Conservation (phyloP, 2,888 invertebrate species). For the Callyntrura guangdongensis region DNA sequence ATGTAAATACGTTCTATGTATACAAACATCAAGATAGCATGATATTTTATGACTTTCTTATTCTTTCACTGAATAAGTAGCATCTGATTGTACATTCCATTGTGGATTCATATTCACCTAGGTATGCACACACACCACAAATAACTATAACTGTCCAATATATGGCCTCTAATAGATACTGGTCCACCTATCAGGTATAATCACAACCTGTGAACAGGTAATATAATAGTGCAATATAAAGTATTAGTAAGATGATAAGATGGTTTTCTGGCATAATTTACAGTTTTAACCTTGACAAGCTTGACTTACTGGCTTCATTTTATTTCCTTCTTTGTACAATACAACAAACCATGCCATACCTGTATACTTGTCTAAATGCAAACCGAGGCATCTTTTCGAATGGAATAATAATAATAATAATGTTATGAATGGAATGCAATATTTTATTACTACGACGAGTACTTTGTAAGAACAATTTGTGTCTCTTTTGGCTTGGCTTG, state of each 20-base stretch:
- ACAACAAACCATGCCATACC: background rate
- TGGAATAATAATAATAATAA: conserved; percentile 56
- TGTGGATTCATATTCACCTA: conserved; percentile 8
- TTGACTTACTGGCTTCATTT: conserved; percentile 74
- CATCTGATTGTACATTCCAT: conserved; percentile 44
- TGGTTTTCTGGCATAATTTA: conserved; percentile 74
- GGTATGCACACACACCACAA: background rate
- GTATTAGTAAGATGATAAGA: conserved; percentile 64
- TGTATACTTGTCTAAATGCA: background rate
- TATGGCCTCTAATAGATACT: background rate
- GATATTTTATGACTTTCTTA: conserved; percentile 62
- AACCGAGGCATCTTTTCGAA: conserved; percentile 28
- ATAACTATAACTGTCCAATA: background rate
- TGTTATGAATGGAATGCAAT: conserved; percentile 59
- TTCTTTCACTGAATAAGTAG: conserved; percentile 34
- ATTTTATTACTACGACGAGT: conserved; percentile 41
- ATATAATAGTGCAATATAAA: conserved; percentile 34
- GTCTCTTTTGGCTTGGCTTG: conserved; percentile 11
- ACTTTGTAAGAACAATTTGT: conserved; percentile 39
- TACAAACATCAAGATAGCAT: background rate
- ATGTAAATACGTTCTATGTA: background rate
- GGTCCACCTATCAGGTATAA: conserved; percentile 5
- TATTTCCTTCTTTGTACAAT: conserved; percentile 54
- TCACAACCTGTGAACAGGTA: conserved; percentile 65
- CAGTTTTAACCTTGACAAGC: conserved; percentile 77